phyloP scores from a whole-genome alignment of 2,888 invertebrate species.

The Argyresthia goedartella region DNA sequence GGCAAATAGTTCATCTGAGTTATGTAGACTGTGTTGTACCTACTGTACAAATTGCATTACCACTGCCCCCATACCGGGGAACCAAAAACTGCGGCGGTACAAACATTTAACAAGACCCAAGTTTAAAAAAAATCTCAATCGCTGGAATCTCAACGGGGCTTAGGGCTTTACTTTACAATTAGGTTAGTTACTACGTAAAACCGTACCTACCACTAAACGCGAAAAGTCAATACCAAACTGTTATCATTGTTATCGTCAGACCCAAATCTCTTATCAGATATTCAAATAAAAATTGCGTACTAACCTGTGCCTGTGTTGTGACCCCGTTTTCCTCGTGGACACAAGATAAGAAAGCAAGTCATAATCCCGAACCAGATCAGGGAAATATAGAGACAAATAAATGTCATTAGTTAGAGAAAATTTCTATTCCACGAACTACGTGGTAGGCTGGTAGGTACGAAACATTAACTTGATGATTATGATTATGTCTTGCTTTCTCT shows the following conservation, averaged over 20 bases:
- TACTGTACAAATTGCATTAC: too few species aligned
- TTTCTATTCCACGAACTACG: constrained; percentile 58
- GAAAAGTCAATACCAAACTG: too few species aligned
- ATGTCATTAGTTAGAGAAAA: constrained; percentile 61
- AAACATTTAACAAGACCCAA: too few species aligned
- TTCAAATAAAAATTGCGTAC: constrained; percentile 42
- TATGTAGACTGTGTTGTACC: too few species aligned
- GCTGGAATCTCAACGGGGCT: too few species aligned
- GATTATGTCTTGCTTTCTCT: constrained; percentile 62
- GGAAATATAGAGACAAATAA: constrained; percentile 24
- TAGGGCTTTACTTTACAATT: too few species aligned
- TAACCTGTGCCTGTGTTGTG: constrained; percentile 39
- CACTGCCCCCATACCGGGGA: too few species aligned
- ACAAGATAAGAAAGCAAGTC: constrained; percentile 68
- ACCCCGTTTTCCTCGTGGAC: constrained; percentile 45
- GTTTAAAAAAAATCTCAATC: too few species aligned
- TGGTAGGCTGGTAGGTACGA: constrained; percentile 14
- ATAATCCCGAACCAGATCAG: constrained; percentile 30
- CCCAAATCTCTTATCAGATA: constrained; percentile 8
- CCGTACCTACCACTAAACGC: too few species aligned
- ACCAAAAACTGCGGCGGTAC: too few species aligned
- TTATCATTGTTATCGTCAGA: constrained; percentile 21
- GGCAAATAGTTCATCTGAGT: too few species aligned
- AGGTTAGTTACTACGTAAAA: too few species aligned
- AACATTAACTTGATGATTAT: constrained; percentile 11